Evolutionary conservation across 1,140 invertebrate genomes (phyloP), one percentile per base, ranked within the genome.

Genomic region (Dendrolimus kikuchii): DNA sequence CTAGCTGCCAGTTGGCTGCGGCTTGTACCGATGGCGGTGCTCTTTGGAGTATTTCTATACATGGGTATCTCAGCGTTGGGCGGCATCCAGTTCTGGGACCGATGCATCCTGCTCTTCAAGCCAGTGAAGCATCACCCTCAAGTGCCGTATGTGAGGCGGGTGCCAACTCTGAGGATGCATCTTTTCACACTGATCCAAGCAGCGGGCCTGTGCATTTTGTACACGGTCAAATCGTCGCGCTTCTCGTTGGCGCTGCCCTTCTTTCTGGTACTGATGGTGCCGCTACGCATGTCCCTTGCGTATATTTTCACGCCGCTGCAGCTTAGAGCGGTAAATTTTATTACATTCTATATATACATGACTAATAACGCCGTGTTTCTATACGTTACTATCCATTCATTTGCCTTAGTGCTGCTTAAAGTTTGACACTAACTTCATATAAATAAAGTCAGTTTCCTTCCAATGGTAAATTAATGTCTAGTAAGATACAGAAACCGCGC

Each of bases 41-140:
- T 99, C 4, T 96, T 99, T 76, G 98, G 98, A 38, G 95, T 99
- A 4, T 99, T 99, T 78, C 89, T 99, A 0, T 99, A 99, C 87
- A 97, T 99, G 94, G 98, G 98, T 40, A 92, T 98, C 51, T 96
- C 96, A 0, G 95, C 96, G 1, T 94, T 96, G 42, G 94, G 93
- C 70, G 96, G 96, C 47, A 95, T 98, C 10, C 96, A 98, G 84
- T 92, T 98, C 71, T 96, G 97, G 78, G 95, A 98, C 63, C 89
- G 95, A 46, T 87, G 95, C 49, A 91, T 94, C 59, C 86, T 99
- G 6, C 91, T 98, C 45, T 93, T 98, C 59, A 97, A 98, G 92
- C 96, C 96, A 0, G 95, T 95, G 0, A 98, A 98, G 86, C 95
- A 98, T 81, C 96, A 98, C 82, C 96, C 96, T 2, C 92, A 93